phyloP scores from a whole-genome alignment of 1,140 invertebrate species.

The Drosophila gunungcola region DNA sequence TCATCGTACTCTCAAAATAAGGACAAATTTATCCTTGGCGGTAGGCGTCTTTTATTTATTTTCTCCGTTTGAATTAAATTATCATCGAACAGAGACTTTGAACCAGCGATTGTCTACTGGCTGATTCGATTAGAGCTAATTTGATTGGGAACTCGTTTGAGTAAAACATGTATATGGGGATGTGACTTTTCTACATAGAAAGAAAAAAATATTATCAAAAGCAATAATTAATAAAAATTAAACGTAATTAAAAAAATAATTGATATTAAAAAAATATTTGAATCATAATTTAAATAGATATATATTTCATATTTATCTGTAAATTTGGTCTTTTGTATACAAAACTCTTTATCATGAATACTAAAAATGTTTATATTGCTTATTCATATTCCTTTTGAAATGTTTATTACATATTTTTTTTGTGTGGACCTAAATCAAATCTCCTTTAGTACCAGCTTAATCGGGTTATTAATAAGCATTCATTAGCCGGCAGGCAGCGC shows the following conservation, averaged over 20 bases:
- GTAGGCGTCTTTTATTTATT: constrained; percentile 22
- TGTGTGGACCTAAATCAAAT: constrained; percentile 9
- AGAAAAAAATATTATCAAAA: background rate
- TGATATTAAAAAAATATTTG: background rate
- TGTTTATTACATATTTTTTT: background rate
- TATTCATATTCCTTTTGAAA: no score
- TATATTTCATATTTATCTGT: no score
- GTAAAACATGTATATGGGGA: constrained; percentile 18
- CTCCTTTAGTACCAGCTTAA: constrained; percentile 22
- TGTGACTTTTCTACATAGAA: background rate
- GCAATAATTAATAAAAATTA: background rate
- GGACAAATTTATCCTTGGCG: constrained; percentile 29
- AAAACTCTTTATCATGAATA: no score
- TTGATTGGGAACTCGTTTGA: constrained; percentile 47
- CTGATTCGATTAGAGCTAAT: constrained; percentile 47
- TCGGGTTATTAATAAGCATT: constrained; percentile 75
- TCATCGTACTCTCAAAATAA: constrained; percentile 6
- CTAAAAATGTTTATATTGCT: no score
- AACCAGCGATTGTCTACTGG: constrained; percentile 28
- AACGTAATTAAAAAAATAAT: background rate
- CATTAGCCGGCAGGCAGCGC: constrained; percentile 54
- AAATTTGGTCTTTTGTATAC: no score
- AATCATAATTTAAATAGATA: background rate
- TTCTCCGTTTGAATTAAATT: constrained; percentile 9
- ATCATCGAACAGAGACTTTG: constrained; percentile 11